A percentile compares a stretch with the other conserved stretches of the same genome.
Conservation (phyloP, 1,140 invertebrate species). For the Ectropis grisescens region DNA sequence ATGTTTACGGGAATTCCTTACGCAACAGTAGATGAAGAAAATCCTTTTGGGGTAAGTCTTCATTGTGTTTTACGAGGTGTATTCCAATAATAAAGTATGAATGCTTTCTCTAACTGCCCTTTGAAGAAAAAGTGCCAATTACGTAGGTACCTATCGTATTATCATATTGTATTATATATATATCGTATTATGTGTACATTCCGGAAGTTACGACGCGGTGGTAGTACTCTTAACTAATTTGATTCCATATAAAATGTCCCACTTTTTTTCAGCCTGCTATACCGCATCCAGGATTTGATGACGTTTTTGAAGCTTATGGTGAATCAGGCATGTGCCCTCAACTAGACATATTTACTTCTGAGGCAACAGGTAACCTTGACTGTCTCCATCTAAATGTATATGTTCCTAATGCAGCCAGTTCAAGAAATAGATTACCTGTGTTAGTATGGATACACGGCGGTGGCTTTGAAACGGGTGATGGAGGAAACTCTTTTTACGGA, state of each 20-base stretch:
- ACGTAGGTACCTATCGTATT: neutral
- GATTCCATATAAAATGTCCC: no score
- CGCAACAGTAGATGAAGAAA: conserved; percentile 15
- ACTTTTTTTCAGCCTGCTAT: conserved; percentile 20
- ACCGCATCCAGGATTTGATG: conserved; percentile 18
- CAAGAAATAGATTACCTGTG: conserved; percentile 63
- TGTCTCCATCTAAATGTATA: conserved; percentile 45
- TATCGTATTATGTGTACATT: no score
- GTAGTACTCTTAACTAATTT: no score
- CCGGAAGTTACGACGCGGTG: no score
- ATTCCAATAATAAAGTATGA: neutral
- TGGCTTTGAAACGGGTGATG: conserved; percentile 70
- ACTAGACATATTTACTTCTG: conserved; percentile 16
- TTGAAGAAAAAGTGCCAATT: neutral
- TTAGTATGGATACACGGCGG: conserved; percentile 83
- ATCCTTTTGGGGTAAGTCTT: conserved; percentile 28
- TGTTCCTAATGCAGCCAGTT: conserved; percentile 22
- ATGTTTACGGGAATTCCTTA: conserved; percentile 38
- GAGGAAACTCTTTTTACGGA: conserved; percentile 39
- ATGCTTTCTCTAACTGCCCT: neutral
- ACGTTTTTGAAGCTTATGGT: conserved; percentile 21
- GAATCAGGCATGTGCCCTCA: conserved; percentile 25
- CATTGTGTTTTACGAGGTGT: neutral
- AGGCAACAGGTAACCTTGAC: conserved; percentile 17
- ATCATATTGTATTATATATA: no score